phyloP scores from a whole-genome alignment of 2,113 vertebrate genomes.

The Alethe diademata region DNA sequence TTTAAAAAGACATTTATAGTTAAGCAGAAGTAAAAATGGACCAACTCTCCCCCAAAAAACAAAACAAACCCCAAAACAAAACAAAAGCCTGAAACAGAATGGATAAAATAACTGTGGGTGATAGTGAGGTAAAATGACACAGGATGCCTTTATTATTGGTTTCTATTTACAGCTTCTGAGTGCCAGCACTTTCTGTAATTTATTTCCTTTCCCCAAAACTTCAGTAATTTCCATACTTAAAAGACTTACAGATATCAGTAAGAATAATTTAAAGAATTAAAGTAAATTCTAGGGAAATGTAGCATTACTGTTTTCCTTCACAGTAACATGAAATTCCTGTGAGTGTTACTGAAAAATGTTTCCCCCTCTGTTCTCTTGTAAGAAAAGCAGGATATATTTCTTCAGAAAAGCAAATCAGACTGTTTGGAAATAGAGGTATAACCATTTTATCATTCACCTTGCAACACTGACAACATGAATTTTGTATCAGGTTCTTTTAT shows the following conservation, averaged over 20 bases:
- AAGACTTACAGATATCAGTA: not conserved
- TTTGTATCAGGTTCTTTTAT: not conserved
- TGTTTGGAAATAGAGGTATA: not conserved
- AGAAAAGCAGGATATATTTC: not conserved
- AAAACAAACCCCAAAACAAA: not conserved
- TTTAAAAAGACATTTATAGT: not conserved
- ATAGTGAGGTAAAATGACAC: not conserved
- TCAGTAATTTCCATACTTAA: not conserved
- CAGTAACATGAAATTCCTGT: not conserved
- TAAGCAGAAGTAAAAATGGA: not conserved
- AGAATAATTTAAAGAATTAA: not conserved
- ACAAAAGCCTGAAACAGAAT: not conserved
- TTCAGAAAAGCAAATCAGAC: not conserved
- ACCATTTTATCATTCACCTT: not conserved
- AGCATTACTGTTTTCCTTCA: not conserved
- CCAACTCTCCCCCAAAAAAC: accelerated
- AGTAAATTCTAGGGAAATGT: not conserved
- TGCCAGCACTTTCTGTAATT: not conserved
- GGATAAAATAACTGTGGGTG: not conserved
- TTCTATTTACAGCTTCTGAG: not conserved
- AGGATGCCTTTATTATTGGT: not conserved
- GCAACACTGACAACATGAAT: not conserved
- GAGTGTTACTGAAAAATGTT: not conserved
- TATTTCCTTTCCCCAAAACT: not conserved
- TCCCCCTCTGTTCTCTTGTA: not conserved